These are phyloP conservation scores for Lingula anatina DNA, from an alignment of 2,888 invertebrate species.

Conservation along the genomic window DNA sequence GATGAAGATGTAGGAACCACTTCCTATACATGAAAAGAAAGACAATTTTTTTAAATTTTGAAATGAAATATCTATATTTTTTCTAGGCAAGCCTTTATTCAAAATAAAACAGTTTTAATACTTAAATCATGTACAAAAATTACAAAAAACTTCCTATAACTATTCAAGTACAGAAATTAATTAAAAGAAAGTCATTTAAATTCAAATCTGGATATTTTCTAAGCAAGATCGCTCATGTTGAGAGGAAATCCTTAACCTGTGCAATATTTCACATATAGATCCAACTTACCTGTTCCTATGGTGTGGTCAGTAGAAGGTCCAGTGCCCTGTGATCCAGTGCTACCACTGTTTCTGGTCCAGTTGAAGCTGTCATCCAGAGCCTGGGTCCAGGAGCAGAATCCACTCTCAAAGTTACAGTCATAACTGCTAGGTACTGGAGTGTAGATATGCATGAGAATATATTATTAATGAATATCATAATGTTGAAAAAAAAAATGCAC, in stretches of 20 bases:
- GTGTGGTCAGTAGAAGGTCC: slow-evolving; percentile 43
- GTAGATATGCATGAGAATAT: too few species aligned
- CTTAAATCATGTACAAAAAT: too few species aligned
- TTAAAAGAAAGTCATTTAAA: too few species aligned
- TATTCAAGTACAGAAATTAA: too few species aligned
- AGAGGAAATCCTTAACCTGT: background rate
- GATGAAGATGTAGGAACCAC: slow-evolving; percentile 49
- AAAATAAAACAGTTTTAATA: too few species aligned
- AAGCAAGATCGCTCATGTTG: background rate
- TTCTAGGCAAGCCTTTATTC: too few species aligned
- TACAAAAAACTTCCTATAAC: too few species aligned
- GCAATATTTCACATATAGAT: background rate
- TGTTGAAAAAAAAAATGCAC: background rate
- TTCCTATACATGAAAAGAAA: slow-evolving; percentile 9
- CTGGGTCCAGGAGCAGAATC: slow-evolving; percentile 37
- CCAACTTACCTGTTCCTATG: slow-evolving; percentile 22
- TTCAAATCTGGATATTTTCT: slow-evolving; percentile 5
- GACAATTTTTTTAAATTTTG: background rate
- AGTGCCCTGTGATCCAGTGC: slow-evolving; percentile 22
- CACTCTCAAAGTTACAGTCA: slow-evolving; percentile 41
- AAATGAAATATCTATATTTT: too few species aligned
- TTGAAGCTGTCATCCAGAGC: slow-evolving; percentile 24
- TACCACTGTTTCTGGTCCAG: slow-evolving; percentile 39
- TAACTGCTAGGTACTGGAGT: slow-evolving; percentile 21
- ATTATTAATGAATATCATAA: too few species aligned